A percentile compares a stretch with the other conserved stretches of the same genome.
Evolutionary conservation across 1,140 invertebrate genomes (phyloP).

Genomic region (Vollenhovia emeryi): DNA sequence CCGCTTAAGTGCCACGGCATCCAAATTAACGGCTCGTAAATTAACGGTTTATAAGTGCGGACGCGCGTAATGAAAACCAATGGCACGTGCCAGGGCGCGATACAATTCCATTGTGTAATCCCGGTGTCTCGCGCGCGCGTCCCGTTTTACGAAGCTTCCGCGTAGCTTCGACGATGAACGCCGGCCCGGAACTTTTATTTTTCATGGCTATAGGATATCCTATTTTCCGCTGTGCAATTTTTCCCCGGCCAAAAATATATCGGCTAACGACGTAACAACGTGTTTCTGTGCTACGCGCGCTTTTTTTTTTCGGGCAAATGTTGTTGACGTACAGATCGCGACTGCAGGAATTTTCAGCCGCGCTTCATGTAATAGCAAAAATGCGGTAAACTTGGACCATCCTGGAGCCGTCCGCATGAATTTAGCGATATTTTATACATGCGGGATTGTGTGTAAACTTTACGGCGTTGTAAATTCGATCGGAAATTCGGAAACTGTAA

Average conservation of each 20-base stretch:
- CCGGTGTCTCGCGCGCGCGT: background rate
- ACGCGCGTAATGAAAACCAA: constrained; percentile 39
- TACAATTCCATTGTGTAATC: constrained; percentile 47
- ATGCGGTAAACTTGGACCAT: background rate
- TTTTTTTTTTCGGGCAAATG: background rate
- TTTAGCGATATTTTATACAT: constrained; percentile 49
- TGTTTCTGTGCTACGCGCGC: background rate
- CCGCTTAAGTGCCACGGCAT: constrained; percentile 3
- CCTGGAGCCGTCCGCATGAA: background rate
- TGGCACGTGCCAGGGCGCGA: constrained; percentile 10
- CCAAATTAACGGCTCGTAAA: constrained; percentile 22
- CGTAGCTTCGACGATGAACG: constrained; percentile 12
- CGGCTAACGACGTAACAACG: background rate
- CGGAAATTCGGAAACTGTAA: background rate
- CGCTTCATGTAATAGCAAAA: background rate
- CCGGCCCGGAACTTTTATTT: constrained; percentile 17
- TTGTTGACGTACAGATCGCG: background rate
- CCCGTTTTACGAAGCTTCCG: background rate
- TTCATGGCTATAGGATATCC: constrained; percentile 2
- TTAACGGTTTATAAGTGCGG: constrained; percentile 42
- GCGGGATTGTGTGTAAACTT: background rate
- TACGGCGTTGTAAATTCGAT: background rate
- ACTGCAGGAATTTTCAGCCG: background rate
- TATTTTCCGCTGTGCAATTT: constrained; percentile 18
- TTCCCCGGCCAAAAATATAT: background rate